Conservation (phyloP, 2,888 invertebrate genomes). For the Axea sp. region DNA sequence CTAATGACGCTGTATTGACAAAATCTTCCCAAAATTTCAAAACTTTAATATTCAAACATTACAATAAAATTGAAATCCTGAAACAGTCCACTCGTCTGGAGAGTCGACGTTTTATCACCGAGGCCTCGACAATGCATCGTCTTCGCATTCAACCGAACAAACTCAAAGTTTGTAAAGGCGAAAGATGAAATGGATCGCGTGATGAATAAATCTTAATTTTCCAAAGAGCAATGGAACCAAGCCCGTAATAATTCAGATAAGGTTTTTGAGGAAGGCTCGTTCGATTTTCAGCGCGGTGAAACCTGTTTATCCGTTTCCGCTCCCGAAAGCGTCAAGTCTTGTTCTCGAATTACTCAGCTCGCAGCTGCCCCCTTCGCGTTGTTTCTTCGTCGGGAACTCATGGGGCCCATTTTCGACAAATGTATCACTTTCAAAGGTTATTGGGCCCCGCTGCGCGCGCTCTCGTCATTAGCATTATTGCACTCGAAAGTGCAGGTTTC, state of each 20-base stretch:
- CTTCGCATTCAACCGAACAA: too few species aligned
- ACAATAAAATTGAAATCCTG: too few species aligned
- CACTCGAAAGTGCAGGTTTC: slow-evolving; percentile 19
- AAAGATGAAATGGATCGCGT: neutral
- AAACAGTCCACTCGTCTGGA: too few species aligned
- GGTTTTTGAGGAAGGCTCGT: too few species aligned
- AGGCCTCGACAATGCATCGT: too few species aligned
- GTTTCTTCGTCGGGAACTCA: slow-evolving; percentile 29
- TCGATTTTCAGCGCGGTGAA: too few species aligned
- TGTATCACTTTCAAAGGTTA: slow-evolving; percentile 30
- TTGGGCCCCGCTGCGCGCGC: neutral
- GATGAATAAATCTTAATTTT: slow-evolving; percentile 11
- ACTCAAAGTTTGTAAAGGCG: neutral
- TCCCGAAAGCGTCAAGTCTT: too few species aligned
- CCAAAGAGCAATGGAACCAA: neutral
- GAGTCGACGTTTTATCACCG: too few species aligned
- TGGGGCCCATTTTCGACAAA: slow-evolving; percentile 29
- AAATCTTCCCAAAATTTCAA: too few species aligned
- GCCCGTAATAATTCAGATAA: too few species aligned
- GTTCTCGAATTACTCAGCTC: slow-evolving; percentile 69
- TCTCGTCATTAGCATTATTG: slow-evolving; percentile 20
- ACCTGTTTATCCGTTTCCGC: slow-evolving; percentile 4
- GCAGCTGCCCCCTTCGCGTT: slow-evolving; percentile 68
- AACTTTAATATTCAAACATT: too few species aligned
- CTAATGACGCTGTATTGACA: too few species aligned